Evolutionary conservation across 2,113 vertebrate species (phyloP).

Genomic region (Pangasianodon hypophthalmus): DNA sequence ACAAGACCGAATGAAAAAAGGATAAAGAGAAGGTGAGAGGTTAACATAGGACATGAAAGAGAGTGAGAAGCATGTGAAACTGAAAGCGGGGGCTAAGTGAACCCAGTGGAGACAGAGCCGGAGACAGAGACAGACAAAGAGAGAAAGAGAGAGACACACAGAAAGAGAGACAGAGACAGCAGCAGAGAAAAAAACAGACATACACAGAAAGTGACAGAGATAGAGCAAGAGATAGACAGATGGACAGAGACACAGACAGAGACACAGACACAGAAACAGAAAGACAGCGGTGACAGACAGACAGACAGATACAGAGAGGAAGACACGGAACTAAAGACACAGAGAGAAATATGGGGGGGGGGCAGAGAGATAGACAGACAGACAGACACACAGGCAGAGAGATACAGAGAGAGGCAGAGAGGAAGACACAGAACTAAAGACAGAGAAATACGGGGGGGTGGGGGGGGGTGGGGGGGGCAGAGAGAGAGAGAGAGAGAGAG

Average conservation of each 20-base stretch:
- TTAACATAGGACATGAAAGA: neutral
- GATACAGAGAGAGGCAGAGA: slow-evolving; percentile 8
- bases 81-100: neutral
- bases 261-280: neutral
- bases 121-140: neutral
- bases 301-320: neutral
- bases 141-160: neutral
- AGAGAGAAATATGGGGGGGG: too few species aligned
- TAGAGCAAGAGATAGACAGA: slow-evolving; percentile 19
- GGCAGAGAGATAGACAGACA: too few species aligned
- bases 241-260: slow-evolving; percentile 22
- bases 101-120: neutral
- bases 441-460: too few species aligned
- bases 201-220: neutral
- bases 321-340: too few species aligned
- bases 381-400: too few species aligned
- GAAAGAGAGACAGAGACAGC: neutral
- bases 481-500: neutral
- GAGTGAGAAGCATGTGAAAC: neutral
- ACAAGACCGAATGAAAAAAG: neutral
- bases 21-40: neutral
- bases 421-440: too few species aligned
- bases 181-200: slow-evolving; percentile 19
- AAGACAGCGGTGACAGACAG: neutral
- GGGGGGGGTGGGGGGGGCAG: too few species aligned